phyloP scores from a whole-genome alignment of 2,888 invertebrate species.

The Drepanosiphum platanoidis region DNA sequence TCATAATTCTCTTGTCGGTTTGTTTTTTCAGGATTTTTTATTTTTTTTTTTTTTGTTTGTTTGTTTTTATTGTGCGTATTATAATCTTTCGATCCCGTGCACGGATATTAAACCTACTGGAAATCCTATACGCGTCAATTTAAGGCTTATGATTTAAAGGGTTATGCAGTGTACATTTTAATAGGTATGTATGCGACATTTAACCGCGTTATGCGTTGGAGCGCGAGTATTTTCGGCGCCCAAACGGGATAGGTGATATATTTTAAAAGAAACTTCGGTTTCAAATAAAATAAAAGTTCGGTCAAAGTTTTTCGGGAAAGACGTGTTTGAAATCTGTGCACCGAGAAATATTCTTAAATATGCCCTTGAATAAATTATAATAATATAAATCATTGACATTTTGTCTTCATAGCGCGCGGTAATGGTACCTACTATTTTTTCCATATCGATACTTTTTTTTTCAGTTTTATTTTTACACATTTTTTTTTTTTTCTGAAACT shows the following conservation, averaged over 20 bases:
- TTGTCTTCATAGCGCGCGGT: neutral
- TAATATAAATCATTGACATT: neutral
- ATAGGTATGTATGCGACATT: neutral
- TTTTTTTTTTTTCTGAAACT: too few species aligned
- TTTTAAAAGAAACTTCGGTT: neutral
- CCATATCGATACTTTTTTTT: neutral
- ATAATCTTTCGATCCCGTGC: conserved; percentile 28
- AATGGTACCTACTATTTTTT: neutral
- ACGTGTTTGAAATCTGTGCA: neutral
- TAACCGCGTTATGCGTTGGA: neutral
- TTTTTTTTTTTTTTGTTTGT: neutral
- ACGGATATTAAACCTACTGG: conserved; percentile 27
- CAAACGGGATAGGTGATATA: neutral
- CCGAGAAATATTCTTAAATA: neutral
- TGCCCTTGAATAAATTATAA: neutral
- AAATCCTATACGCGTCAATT: conserved; percentile 4
- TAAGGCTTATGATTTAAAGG: neutral
- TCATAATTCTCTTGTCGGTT: conserved; percentile 43
- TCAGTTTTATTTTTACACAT: neutral
- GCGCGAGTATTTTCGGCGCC: neutral
- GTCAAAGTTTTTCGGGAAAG: neutral
- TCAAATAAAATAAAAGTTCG: neutral
- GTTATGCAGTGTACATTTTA: neutral
- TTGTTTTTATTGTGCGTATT: conserved; percentile 21
- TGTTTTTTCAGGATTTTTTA: neutral